Conservation (phyloP, 2,797 vertebrate genomes). For the Coranthus polyacanthus region DNA sequence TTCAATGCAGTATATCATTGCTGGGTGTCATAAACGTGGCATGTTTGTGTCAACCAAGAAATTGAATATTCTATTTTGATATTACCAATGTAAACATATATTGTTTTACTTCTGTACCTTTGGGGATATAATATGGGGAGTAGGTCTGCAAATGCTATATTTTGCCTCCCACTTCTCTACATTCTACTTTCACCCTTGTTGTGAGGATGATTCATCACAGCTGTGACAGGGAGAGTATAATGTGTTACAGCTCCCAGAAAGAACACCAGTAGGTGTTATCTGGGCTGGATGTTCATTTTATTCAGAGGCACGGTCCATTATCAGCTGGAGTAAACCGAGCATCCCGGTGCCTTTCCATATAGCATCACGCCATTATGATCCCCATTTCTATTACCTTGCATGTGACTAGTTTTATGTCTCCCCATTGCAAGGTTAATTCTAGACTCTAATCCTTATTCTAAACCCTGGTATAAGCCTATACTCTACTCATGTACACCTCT, state of each 20-base stretch:
- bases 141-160: slow-evolving; percentile 23
- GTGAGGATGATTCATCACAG: slow-evolving; percentile 74
- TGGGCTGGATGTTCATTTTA: slow-evolving; percentile 70
- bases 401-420: slow-evolving; percentile 37
- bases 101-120: slow-evolving; percentile 37
- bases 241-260: slow-evolving; percentile 69
- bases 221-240: slow-evolving; percentile 58
- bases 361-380: slow-evolving; percentile 38
- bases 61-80: slow-evolving; percentile 11
- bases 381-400: slow-evolving; percentile 42
- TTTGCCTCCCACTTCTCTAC: slow-evolving; percentile 56
- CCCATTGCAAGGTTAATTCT: slow-evolving; percentile 8
- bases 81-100: slow-evolving; percentile 16
- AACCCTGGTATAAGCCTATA: slow-evolving; percentile 4
- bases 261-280: slow-evolving; percentile 71
- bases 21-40: not conserved
- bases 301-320: slow-evolving; percentile 67
- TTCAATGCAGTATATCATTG: slow-evolving; percentile 4
- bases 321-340: slow-evolving; percentile 52
- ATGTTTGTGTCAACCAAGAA: slow-evolving; percentile 18
- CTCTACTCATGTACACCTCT: slow-evolving; percentile 24
- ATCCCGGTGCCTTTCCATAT: slow-evolving; percentile 22
- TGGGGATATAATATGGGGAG: slow-evolving; percentile 39
- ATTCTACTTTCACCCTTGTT: slow-evolving; percentile 60
- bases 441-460: slow-evolving; percentile 27